Evolutionary conservation across 2,113 vertebrate species (phyloP).

Genomic region (Lagopus leucura): DNA sequence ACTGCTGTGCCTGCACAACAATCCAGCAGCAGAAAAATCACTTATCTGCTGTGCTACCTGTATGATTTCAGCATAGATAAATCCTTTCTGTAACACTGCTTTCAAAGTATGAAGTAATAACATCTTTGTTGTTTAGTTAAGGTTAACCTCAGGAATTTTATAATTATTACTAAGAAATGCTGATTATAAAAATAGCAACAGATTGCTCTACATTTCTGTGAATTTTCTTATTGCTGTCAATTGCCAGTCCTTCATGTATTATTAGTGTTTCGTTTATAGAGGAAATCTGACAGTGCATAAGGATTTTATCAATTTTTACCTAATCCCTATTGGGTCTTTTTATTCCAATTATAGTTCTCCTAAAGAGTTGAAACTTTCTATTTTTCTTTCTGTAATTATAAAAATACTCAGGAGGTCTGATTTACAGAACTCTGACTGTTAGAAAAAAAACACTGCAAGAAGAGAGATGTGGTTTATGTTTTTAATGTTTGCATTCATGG

Average conservation of each 20-base stretch:
- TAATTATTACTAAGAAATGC: background rate
- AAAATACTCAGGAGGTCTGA: slow-evolving; percentile 16
- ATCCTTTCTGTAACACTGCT: background rate
- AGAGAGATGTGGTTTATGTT: background rate
- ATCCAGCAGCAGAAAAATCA: background rate
- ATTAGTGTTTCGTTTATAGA: background rate
- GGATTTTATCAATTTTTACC: background rate
- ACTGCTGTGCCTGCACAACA: background rate
- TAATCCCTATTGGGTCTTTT: background rate
- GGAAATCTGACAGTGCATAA: background rate
- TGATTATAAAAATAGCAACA: background rate
- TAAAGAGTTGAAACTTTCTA: background rate
- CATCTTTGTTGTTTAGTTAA: background rate
- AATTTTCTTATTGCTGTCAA: background rate
- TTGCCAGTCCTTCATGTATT: background rate
- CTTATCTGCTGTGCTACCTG: background rate
- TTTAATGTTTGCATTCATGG: background rate
- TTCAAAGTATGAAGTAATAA: background rate
- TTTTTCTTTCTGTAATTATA: slow-evolving; percentile 25
- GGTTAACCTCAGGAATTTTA: background rate
- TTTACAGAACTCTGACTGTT: background rate
- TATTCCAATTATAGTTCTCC: background rate
- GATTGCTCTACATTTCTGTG: background rate
- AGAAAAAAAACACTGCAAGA: background rate
- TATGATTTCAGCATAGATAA: background rate